phyloP scores from a whole-genome alignment of 2,888 invertebrate species.

The Thymelicus sylvestris region DNA sequence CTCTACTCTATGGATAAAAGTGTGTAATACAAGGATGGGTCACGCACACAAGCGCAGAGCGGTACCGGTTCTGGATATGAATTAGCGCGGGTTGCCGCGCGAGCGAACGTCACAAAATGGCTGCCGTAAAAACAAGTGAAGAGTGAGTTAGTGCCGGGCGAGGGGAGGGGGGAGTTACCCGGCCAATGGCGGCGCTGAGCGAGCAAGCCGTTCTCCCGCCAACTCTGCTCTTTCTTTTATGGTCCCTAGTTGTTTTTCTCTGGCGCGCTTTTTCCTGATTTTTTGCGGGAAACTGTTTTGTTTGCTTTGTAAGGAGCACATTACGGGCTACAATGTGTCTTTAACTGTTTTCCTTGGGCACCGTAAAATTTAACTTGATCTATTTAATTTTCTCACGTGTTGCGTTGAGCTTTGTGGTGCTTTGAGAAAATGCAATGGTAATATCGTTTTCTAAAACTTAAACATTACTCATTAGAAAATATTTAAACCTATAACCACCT shows the following conservation, averaged over 20 bases:
- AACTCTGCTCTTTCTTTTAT: constrained; percentile 84
- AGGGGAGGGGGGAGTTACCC: constrained; percentile 49
- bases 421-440: background rate
- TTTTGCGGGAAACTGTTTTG: constrained; percentile 76
- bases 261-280: constrained; percentile 79
- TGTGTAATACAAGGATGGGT: constrained; percentile 52
- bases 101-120: constrained; percentile 84
- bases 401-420: background rate
- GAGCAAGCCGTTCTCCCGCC: constrained; percentile 75
- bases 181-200: constrained; percentile 79
- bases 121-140: constrained; percentile 84
- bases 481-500: too few relatives aligned
- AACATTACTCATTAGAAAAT: too few relatives aligned
- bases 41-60: constrained; percentile 64
- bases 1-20: constrained; percentile 41
- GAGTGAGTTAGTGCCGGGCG: constrained; percentile 77
- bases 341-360: constrained; percentile 67
- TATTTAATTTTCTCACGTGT: constrained; percentile 42
- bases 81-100: constrained; percentile 78
- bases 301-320: constrained; percentile 74
- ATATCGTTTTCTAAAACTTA: too few relatives aligned
- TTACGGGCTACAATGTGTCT: constrained; percentile 69
- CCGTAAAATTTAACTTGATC: constrained; percentile 52
- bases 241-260: constrained; percentile 77
- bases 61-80: constrained; percentile 53